Evolutionary conservation across 2,797 vertebrate genomes (phyloP), one percentile per base, ranked within the genome.

Genomic region (Bradypodion pumilum): DNA sequence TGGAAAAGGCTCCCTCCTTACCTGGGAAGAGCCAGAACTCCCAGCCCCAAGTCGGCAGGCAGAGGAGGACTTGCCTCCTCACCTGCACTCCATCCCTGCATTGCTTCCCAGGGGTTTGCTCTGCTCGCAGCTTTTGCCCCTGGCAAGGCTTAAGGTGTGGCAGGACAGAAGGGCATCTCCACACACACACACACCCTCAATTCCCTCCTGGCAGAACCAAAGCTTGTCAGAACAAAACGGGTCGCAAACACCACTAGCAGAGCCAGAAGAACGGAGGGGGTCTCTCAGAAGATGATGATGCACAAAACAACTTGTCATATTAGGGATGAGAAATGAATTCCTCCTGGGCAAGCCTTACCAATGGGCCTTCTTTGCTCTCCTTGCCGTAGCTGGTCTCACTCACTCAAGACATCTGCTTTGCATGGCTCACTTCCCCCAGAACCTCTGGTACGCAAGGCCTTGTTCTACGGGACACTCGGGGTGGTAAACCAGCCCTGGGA

Each of bases 1-100:
- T 3, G 3, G 37, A n/a, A 29, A 40, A 40, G 8, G 32, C 37
- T 46, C 4, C 0, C 15, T 15, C 68, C n/a, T n/a, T n/a, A n/a
- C n/a, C n/a, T n/a, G n/a, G n/a, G n/a, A n/a, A n/a, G n/a, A n/a
- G n/a, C n/a, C n/a, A n/a, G n/a, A n/a, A n/a, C n/a, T n/a, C n/a
- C n/a, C n/a, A n/a, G n/a, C n/a, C n/a, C n/a, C n/a, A n/a, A n/a
- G n/a, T n/a, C n/a, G n/a, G n/a, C n/a, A n/a, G n/a, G n/a, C n/a
- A n/a, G n/a, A n/a, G n/a, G n/a, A n/a, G n/a, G n/a, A n/a, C n/a
- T n/a, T n/a, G n/a, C n/a, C n/a, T n/a, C n/a, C n/a, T n/a, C n/a
- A n/a, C n/a, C n/a, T n/a, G n/a, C n/a, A n/a, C n/a, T n/a, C n/a
- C n/a, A n/a, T n/a, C n/a, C n/a, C n/a, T n/a, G n/a, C n/a, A n/a